A percentile compares a stretch with the other conserved stretches of the same genome.
phyloP scores from a whole-genome alignment of 37 sponge, comb jelly and placozoan species.

The Crambe crambe region DNA sequence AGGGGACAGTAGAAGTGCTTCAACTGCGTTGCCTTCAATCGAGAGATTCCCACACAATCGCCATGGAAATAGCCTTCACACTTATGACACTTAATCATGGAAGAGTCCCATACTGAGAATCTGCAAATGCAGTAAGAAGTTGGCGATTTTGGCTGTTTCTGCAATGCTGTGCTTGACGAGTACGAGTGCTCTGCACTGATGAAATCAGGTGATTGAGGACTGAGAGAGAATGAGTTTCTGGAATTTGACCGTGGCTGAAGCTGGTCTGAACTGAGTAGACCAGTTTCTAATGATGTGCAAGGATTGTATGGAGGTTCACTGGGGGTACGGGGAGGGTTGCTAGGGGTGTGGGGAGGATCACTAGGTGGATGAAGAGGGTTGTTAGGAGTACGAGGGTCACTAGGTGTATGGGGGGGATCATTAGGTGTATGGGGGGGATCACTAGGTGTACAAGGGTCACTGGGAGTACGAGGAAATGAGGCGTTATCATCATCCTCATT shows the following conservation, averaged over 20 bases:
- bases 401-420: not conserved
- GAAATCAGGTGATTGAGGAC: not conserved
- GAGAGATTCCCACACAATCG: slow-evolving; percentile 70
- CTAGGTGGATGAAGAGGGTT: no score
- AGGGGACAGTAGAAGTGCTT: slow-evolving; percentile 64
- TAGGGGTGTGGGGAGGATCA: no score
- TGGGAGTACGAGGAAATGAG: not conserved
- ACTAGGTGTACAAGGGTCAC: not conserved
- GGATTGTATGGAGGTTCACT: no score
- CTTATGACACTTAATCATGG: slow-evolving; percentile 59
- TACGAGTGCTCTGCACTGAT: not conserved
- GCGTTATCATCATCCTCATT: not conserved
- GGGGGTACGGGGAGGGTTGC: no score
- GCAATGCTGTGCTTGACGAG: not conserved
- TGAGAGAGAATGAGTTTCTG: no score
- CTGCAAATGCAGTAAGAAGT: slow-evolving; percentile 31
- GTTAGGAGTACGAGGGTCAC: no score
- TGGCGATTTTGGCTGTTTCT: not conserved
- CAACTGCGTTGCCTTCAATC: slow-evolving; percentile 38
- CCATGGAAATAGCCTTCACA: slow-evolving; percentile 75
- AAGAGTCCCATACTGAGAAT: not conserved
- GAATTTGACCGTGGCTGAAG: no score
- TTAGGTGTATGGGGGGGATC: not conserved
- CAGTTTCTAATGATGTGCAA: no score
- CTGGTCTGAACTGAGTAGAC: not conserved